phyloP scores from a whole-genome alignment of 2,113 vertebrate genomes.

The Telmatochromis sp. region DNA sequence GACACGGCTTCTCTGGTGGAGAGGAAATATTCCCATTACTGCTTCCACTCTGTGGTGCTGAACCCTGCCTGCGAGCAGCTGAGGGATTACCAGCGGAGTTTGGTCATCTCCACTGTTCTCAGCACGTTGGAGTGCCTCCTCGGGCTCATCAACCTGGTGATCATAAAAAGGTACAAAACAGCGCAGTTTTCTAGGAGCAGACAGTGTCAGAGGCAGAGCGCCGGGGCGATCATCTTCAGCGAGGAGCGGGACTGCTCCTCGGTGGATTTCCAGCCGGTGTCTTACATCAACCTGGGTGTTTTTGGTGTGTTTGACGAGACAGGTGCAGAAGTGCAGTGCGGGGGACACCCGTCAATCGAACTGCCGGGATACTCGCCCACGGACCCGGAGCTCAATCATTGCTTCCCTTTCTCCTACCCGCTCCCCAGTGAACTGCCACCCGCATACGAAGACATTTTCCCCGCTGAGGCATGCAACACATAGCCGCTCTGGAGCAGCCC shows the following conservation, averaged over 20 bases:
- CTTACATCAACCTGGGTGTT: slow-evolving; percentile 87
- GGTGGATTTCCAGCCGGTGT: slow-evolving; percentile 81
- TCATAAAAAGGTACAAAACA: slow-evolving; percentile 83
- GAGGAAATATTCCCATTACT: slow-evolving; percentile 88
- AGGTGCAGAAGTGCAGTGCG: slow-evolving; percentile 83
- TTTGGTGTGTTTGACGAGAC: slow-evolving; percentile 80
- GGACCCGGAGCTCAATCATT: slow-evolving; percentile 83
- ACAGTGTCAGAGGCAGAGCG: slow-evolving; percentile 67
- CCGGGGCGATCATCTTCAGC: slow-evolving; percentile 75
- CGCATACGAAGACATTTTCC: slow-evolving; percentile 88
- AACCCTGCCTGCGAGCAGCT: slow-evolving; percentile 80
- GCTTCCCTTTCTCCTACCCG: slow-evolving; percentile 87
- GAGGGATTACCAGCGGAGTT: slow-evolving; percentile 84
- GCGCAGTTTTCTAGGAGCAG: slow-evolving; percentile 78
- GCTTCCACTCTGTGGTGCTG: slow-evolving; percentile 65
- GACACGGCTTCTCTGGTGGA: slow-evolving; percentile 90
- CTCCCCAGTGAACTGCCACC: slow-evolving; percentile 81
- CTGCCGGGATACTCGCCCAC: slow-evolving; percentile 87
- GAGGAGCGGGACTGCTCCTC: slow-evolving; percentile 81
- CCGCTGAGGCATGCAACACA: slow-evolving; percentile 71
- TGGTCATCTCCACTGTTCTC: slow-evolving; percentile 88
- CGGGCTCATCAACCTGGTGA: slow-evolving; percentile 82
- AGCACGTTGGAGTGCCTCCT: slow-evolving; percentile 88
- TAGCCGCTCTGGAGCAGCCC: slow-evolving; percentile 29
- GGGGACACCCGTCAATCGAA: slow-evolving; percentile 88